Evolutionary conservation across 2,113 vertebrate genomes (phyloP), one percentile per base, ranked within the genome.

Genomic region (Macquaria ambigua): DNA sequence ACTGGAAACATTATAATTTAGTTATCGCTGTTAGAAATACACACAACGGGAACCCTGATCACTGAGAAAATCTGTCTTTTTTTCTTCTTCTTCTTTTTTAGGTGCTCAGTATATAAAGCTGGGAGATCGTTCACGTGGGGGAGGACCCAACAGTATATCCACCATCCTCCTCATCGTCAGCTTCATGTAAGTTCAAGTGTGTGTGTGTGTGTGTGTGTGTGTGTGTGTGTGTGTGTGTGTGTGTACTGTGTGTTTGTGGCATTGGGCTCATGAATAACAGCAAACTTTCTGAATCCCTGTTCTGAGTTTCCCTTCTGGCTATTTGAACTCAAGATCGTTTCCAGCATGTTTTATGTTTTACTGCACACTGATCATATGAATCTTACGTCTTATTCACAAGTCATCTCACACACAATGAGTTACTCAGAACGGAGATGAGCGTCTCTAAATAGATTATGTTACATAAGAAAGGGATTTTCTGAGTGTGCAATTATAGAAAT

Each of bases 111-210:
- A 91, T 58, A 63, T 94, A 72, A 96, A 94, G 73, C 84, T 94
- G 53, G 92, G 93, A 28, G 93, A 95, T 8, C 91, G 89, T 7
- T 89, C 93, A 0, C 90, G 90, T 1, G 82, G 90, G 7, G 93
- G 95, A 72, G 93, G 93, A 64, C 79, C 75, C 11, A 93, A 67
- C 89, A 93, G 93, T 77, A 92, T 97, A 89, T 96, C 97, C 82
- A 96, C 94, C 1, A 94, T 97, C 80, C 96, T 98, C 77, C 96
- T 98, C 79, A 96, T 98, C 80, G 96, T 98, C 95, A 98, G 97
- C 90, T 92, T 97, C 80, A 97, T 98, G 97, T 97, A 91, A 96
- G 97, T 95, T 59, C 12, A 50, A 55, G 39, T 66, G 48, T 82
- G 50, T 15, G 15, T 7, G 6, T 39, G 34, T 34, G 34, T 34